Base-by-base conservation (phyloP, 2,113 vertebrate genomes). In the Sorex fumeus region DNA sequence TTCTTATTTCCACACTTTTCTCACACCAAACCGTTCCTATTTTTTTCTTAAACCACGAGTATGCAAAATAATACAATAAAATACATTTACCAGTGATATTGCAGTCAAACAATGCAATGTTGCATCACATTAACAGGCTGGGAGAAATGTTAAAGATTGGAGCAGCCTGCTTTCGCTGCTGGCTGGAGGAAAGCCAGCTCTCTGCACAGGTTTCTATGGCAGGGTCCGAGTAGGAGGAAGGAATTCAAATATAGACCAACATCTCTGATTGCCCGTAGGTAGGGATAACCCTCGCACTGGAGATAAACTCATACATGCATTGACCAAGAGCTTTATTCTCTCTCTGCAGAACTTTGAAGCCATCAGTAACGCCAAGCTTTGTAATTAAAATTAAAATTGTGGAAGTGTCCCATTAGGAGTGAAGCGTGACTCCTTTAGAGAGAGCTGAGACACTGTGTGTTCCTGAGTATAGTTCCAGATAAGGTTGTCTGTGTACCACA, bases 121-220 rank as follows among this genome's bases (percentile, higher is more conserved):
- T 92, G 28, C 11, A 18, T 69, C 50, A 23, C 15, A 6, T 12
- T 84, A 69, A 47, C 0, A n/a, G 34, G 36, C 3, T 3, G 45
- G 43, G 32, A 84, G 45, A 25, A 87, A 81, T 57, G 60, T 77
- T 72, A 66, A 23, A 87, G 43, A 53, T 79, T 30, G 62, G 53
- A 82, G 10, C 21, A 83, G 40, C 85, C 78, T 75, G 57, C 19
- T 75, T 70, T 85, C 79, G 34, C 70, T 89, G 23, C 30, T n/a
- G 64, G 25, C 30, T 66, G 74, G 84, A 78, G 32, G 28, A 66
- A 75, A 62, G 30, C 2, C 12, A 21, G 47, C 8, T 70, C 6
- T 87, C 19, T 45, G 34, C 0, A 30, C 3, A 15, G 4, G 16
- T 78, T 69, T 66, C 30, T 12, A 36, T 62, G 30, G 57, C 57